A percentile compares a stretch with the other conserved stretches of the same genome.
Evolutionary conservation across 2,797 vertebrate genomes (phyloP).

Genomic region (Molothrus aeneus): DNA sequence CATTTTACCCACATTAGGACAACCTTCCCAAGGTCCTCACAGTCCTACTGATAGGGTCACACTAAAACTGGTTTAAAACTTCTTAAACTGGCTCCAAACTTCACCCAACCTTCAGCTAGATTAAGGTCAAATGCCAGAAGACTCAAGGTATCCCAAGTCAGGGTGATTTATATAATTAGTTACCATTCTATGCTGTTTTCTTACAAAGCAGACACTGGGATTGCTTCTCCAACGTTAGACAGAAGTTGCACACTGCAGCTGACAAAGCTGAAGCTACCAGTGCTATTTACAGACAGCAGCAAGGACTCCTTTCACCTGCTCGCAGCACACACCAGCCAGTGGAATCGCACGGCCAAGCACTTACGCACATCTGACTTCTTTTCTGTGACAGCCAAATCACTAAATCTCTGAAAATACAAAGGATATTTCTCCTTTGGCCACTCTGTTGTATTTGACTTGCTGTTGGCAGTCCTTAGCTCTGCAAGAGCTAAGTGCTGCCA

Average conservation of each 20-base stretch:
- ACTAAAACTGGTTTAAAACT: not conserved
- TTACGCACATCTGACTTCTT: not conserved
- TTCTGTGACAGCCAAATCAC: not conserved
- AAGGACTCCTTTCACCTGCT: not conserved
- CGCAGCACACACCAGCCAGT: not conserved
- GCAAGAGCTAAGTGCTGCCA: not conserved
- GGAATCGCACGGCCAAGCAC: not conserved
- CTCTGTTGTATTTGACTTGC: not conserved
- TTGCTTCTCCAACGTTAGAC: not conserved
- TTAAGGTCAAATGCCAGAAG: not conserved
- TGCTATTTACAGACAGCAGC: not conserved
- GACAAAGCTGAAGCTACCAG: not conserved
- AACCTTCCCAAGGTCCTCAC: not conserved
- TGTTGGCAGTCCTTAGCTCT: not conserved
- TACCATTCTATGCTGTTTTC: not conserved
- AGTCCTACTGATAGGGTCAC: not conserved
- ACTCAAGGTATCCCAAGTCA: not conserved
- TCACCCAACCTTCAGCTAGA: not conserved
- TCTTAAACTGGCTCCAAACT: not conserved
- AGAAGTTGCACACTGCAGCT: not conserved
- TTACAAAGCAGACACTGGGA: not conserved
- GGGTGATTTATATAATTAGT: not conserved
- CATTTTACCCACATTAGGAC: not conserved
- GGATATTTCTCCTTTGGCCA: not conserved
- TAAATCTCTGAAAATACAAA: slow-evolving; percentile 12